Evolutionary conservation across 2,888 invertebrate species (phyloP).

Genomic region (Melanophora roralis): DNA sequence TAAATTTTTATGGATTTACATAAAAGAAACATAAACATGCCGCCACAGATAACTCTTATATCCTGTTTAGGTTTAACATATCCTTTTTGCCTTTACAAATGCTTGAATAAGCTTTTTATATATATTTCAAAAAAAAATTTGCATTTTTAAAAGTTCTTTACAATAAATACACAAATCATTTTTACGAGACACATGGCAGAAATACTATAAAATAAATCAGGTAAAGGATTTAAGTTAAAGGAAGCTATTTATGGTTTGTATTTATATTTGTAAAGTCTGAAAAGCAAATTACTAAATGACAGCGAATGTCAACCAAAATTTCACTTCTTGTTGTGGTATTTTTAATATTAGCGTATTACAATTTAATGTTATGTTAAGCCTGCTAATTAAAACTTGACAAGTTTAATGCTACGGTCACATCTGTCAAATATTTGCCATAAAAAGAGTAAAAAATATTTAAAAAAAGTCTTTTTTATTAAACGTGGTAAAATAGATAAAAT

Average conservation of each 20-base stretch:
- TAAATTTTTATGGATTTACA: not conserved
- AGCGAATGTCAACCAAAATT: not conserved
- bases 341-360: not conserved
- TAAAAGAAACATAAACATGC: no score
- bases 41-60: not conserved
- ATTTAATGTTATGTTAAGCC: no score
- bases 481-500: no score
- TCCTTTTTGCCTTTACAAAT: not conserved
- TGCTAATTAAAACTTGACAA: no score
- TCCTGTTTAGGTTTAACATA: not conserved
- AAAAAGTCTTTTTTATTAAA: no score
- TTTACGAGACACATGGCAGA: not conserved
- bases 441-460: no score
- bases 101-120: not conserved
- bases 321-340: not conserved
- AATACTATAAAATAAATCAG: not conserved
- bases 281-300: not conserved
- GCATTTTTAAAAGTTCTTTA: not conserved
- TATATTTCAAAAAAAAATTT: not conserved
- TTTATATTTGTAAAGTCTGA: not conserved
- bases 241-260: not conserved
- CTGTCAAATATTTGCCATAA: no score
- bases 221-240: not conserved
- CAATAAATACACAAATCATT: not conserved
- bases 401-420: no score